Conservation (phyloP, 2,888 invertebrate species). For the Tenthredo amoena region DNA sequence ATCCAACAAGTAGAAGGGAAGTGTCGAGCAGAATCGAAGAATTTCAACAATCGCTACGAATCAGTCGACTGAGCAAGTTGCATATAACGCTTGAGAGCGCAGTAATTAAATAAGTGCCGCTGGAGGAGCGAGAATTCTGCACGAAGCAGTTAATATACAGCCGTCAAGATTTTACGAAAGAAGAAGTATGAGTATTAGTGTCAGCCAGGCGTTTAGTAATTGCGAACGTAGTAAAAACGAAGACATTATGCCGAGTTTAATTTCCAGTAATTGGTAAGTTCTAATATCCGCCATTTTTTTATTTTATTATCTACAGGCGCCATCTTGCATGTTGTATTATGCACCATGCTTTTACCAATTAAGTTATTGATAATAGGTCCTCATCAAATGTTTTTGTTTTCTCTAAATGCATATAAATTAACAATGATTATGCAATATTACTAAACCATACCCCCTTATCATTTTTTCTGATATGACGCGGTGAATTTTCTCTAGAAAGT, state of each 20-base stretch:
- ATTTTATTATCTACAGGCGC: slow-evolving; percentile 55
- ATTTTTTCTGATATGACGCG: background rate
- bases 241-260: slow-evolving; percentile 82
- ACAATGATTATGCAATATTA: background rate
- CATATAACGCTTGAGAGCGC: slow-evolving; percentile 17
- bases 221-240: slow-evolving; percentile 76
- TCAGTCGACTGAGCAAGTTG: slow-evolving; percentile 2
- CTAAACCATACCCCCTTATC: background rate
- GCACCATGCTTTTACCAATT: background rate
- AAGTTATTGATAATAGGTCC: background rate
- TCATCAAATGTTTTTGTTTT: background rate
- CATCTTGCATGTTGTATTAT: slow-evolving; percentile 36
- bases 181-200: slow-evolving; percentile 77
- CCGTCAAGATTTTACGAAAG: slow-evolving; percentile 76
- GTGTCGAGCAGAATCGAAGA: slow-evolving; percentile 36
- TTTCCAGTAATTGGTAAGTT: slow-evolving; percentile 84
- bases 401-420: background rate
- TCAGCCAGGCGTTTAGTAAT: slow-evolving; percentile 74
- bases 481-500: background rate
- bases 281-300: slow-evolving; percentile 64
- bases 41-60: slow-evolving; percentile 35
- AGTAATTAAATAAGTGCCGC: slow-evolving; percentile 11
- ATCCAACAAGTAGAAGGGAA: slow-evolving; percentile 25
- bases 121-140: slow-evolving; percentile 54
- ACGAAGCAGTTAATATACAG: slow-evolving; percentile 56